phyloP scores from a whole-genome alignment of 2,113 vertebrate genomes.

The Colinus virginianus region DNA sequence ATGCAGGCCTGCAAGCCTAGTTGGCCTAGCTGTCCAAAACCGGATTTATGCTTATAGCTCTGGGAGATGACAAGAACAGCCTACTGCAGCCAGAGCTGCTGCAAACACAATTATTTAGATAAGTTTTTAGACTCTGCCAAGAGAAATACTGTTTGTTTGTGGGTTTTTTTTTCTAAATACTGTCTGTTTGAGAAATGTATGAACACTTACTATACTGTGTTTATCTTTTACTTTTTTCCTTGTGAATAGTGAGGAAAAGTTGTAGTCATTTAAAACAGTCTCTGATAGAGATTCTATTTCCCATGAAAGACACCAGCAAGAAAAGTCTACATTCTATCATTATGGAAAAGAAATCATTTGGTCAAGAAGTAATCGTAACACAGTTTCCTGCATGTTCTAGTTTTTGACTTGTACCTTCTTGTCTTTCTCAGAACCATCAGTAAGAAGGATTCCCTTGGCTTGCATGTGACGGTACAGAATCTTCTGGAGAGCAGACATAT shows the following conservation, averaged over 20 bases:
- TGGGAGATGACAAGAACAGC: neutral
- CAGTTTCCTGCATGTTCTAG: neutral
- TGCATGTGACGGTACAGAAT: slow-evolving; percentile 98
- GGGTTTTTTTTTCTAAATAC: neutral
- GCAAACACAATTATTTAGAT: neutral
- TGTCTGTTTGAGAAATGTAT: neutral
- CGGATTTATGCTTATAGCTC: neutral
- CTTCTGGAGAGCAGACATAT: slow-evolving; percentile 99
- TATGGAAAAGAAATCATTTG: neutral
- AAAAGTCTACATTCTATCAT: neutral
- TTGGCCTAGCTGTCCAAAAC: neutral
- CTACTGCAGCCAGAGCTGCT: accelerated
- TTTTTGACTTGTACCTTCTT: slow-evolving; percentile 87
- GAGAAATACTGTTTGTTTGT: neutral
- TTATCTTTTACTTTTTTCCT: neutral
- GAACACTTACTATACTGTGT: neutral
- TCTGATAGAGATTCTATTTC: neutral
- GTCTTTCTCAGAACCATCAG: slow-evolving; percentile 97
- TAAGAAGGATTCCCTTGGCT: slow-evolving; percentile 97
- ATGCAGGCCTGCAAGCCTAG: neutral
- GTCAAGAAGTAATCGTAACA: neutral
- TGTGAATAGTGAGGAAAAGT: neutral
- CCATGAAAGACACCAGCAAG: neutral
- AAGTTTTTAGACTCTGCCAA: accelerated
- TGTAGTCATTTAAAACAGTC: neutral